These are phyloP conservation scores for Carassius carassius DNA, from an alignment of 2,113 vertebrate species.

Conservation along the genomic window DNA sequence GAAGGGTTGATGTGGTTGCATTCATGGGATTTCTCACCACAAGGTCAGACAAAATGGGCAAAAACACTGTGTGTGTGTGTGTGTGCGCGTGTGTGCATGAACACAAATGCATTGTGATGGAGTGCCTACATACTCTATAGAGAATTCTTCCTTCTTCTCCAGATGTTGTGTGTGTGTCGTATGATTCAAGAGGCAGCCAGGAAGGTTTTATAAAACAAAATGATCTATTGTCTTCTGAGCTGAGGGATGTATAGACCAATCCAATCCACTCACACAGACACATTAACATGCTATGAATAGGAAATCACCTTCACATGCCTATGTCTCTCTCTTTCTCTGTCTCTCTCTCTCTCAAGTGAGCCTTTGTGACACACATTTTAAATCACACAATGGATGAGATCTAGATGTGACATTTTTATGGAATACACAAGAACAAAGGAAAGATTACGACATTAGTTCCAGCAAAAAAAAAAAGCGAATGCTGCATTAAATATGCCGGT, in stretches of 20 bases:
- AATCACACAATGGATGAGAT: not conserved
- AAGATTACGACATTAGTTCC: constrained; percentile 19
- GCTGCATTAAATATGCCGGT: constrained; percentile 1
- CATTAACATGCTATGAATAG: constrained; percentile 31
- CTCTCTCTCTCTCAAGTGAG: not conserved
- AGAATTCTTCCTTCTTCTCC: not conserved
- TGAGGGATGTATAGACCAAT: not conserved
- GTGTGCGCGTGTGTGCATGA: constrained; percentile 10
- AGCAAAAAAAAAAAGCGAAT: not conserved
- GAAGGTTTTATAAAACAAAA: constrained; percentile 2
- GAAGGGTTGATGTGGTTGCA: not conserved
- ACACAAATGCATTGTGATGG: constrained; percentile 1
- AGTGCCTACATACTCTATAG: not conserved
- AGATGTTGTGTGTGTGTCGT: constrained; percentile 23
- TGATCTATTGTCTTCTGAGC: constrained; percentile 23
- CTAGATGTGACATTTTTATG: constrained; percentile 20
- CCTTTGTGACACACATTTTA: constrained; percentile 15
- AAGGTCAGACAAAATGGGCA: not conserved
- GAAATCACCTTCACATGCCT: constrained; percentile 6
- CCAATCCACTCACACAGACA: constrained; percentile 15
- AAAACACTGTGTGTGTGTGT: constrained; percentile 9
- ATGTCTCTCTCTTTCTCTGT: not conserved
- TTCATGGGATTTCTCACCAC: not conserved
- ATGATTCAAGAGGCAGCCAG: not conserved
- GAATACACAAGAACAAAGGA: constrained; percentile 9